Evolutionary conservation across 2,113 vertebrate species (phyloP).

Genomic region (Rutilus rutilus): DNA sequence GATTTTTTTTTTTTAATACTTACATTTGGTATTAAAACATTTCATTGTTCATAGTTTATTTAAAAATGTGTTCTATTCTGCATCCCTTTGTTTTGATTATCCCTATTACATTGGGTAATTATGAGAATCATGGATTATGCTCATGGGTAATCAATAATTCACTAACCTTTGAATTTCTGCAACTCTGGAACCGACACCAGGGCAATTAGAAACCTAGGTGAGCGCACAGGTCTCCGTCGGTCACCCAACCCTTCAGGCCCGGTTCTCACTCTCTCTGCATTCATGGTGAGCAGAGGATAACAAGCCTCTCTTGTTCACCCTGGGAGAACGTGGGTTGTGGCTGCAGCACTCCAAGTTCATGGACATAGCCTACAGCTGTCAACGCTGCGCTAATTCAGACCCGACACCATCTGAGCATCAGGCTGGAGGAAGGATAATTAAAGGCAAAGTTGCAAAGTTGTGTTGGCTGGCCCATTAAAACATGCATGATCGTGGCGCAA

Average conservation of each 20-base stretch:
- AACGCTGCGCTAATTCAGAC: constrained; percentile 68
- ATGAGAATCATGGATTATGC: constrained; percentile 58
- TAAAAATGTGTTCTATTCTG: background rate
- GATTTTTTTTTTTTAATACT: background rate
- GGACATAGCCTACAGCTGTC: constrained; percentile 78
- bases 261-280: constrained; percentile 59
- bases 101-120: constrained; percentile 19
- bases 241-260: constrained; percentile 63
- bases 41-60: background rate
- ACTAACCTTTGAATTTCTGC: constrained; percentile 65
- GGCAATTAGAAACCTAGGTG: constrained; percentile 72
- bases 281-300: constrained; percentile 68
- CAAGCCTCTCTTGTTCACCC: constrained; percentile 76
- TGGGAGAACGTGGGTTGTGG: constrained; percentile 74
- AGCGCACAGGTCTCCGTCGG: constrained; percentile 58
- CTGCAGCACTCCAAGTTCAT: constrained; percentile 73
- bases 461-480: constrained; percentile 34
- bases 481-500: constrained; percentile 5
- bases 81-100: background rate
- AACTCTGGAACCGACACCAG: constrained; percentile 67
- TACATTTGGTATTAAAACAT: background rate
- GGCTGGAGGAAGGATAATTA: constrained; percentile 61
- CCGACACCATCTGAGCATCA: constrained; percentile 66
- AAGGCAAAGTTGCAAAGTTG: constrained; percentile 52
- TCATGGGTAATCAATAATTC: constrained; percentile 69